Evolutionary conservation across 2,113 vertebrate species (phyloP).

Genomic region (Syngnathus floridae): DNA sequence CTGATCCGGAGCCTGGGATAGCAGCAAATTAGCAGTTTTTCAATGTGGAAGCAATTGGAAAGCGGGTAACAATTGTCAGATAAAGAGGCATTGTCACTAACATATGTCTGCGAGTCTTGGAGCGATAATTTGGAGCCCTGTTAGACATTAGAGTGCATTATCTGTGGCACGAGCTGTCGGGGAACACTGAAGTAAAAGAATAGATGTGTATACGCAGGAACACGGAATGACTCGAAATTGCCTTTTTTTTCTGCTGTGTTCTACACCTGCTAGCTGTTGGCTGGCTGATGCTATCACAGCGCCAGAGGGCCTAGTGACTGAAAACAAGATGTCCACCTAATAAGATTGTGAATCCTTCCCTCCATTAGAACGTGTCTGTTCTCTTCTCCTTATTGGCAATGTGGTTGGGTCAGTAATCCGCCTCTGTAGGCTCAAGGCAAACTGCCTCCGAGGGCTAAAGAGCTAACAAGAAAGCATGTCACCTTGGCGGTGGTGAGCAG

Average conservation of each 20-base stretch:
- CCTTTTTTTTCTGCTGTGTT: conserved; percentile 38
- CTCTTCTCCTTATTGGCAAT: conserved; percentile 33
- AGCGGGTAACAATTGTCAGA: conserved; percentile 28
- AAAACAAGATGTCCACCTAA: conserved; percentile 58
- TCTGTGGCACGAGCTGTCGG: conserved; percentile 32
- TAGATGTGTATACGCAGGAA: conserved; percentile 20
- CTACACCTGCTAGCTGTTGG: conserved; percentile 54
- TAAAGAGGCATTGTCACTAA: conserved; percentile 33
- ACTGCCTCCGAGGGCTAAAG: conserved; percentile 20
- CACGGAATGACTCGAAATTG: conserved; percentile 45
- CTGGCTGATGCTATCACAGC: conserved; percentile 45
- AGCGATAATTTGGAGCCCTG: conserved; percentile 13
- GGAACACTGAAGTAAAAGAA: conserved; percentile 39
- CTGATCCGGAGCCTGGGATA: conserved; percentile 7
- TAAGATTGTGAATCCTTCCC: conserved; percentile 50
- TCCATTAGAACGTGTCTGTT: conserved; percentile 50
- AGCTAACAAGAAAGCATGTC: conserved; percentile 33
- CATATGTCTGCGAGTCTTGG: conserved; percentile 37
- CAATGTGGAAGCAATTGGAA: conserved; percentile 25
- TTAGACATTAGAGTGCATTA: conserved; percentile 37
- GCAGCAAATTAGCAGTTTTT: conserved; percentile 41
- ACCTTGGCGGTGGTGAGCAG: conserved; percentile 5
- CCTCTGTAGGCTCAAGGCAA: conserved; percentile 34
- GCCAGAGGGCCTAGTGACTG: conserved; percentile 43
- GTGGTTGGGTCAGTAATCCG: conserved; percentile 35